Evolutionary conservation across 2,797 vertebrate genomes (phyloP).

Genomic region (Xenentodon cancila): DNA sequence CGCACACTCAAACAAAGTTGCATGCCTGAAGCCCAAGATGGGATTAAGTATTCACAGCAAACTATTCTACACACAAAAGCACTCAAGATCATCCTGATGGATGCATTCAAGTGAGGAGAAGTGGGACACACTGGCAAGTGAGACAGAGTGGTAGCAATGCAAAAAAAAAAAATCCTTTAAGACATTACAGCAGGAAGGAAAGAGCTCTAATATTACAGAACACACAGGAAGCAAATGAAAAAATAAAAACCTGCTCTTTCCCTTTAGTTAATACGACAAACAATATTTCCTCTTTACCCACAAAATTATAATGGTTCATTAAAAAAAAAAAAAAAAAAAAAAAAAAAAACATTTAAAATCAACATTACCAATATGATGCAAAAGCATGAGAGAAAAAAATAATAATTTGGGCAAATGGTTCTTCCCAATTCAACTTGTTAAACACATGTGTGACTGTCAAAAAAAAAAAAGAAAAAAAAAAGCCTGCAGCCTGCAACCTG

Average conservation of each 20-base stretch:
- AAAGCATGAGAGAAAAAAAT: no score
- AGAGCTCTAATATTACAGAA: neutral
- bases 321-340: no score
- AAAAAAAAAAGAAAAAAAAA: no score
- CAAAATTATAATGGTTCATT: no score
- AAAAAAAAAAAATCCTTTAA: slow-evolving; percentile 38
- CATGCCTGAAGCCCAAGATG: slow-evolving; percentile 31
- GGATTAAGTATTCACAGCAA: slow-evolving; percentile 61
- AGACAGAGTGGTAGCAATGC: slow-evolving; percentile 30
- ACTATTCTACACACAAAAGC: slow-evolving; percentile 69
- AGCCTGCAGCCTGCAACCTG: no score
- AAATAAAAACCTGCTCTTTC: neutral
- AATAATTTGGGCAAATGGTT: no score
- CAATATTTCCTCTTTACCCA: no score
- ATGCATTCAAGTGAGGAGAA: slow-evolving; percentile 44
- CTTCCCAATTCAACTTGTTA: no score
- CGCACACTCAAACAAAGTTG: slow-evolving; percentile 51
- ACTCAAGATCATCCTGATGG: slow-evolving; percentile 55
- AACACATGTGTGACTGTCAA: no score
- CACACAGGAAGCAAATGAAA: neutral
- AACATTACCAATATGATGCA: no score
- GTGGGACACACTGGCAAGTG: slow-evolving; percentile 12
- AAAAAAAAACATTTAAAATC: no score
- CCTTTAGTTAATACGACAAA: no score
- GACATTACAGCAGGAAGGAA: slow-evolving; percentile 22